A percentile compares a stretch with the other conserved stretches of the same genome.
Conservation (phyloP, 2,113 vertebrate genomes). For the Thermophis baileyi region DNA sequence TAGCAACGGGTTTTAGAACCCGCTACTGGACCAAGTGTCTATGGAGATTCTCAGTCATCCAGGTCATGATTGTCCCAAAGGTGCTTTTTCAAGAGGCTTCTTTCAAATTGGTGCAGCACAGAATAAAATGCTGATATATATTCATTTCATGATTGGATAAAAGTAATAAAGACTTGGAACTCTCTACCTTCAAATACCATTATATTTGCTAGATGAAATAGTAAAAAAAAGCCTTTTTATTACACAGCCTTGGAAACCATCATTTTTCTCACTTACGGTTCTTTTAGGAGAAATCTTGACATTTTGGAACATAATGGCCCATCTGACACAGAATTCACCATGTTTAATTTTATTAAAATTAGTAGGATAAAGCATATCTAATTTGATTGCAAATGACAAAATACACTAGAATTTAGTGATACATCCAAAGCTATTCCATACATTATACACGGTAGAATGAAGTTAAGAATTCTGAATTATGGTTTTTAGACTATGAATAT, state of each 20-base stretch:
- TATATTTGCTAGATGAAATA: conserved; percentile 34
- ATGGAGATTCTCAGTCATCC: too few species aligned
- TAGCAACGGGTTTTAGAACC: too few species aligned
- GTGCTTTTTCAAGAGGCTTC: neutral
- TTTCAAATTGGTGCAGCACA: conserved; percentile 42
- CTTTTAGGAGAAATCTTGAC: conserved; percentile 11
- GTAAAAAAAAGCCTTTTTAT: neutral
- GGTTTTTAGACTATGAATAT: neutral
- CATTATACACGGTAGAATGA: neutral
- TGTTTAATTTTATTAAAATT: neutral
- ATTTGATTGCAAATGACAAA: neutral
- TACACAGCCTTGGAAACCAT: conserved; percentile 1
- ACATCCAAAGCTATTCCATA: neutral
- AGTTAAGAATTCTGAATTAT: neutral
- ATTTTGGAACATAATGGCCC: conserved; percentile 4
- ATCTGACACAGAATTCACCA: neutral
- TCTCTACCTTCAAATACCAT: neutral
- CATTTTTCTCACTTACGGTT: neutral
- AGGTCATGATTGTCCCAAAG: too few species aligned
- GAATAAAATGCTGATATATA: conserved; percentile 46
- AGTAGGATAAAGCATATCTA: neutral
- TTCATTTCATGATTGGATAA: conserved; percentile 25
- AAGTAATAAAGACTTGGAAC: conserved; percentile 28
- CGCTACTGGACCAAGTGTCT: neutral
- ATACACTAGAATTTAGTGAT: neutral